Percentiles rank a stretch among this genome's conserved stretches.
Evolutionary conservation across 2,113 vertebrate species (phyloP).

Genomic region (Scartelaos histophorus): DNA sequence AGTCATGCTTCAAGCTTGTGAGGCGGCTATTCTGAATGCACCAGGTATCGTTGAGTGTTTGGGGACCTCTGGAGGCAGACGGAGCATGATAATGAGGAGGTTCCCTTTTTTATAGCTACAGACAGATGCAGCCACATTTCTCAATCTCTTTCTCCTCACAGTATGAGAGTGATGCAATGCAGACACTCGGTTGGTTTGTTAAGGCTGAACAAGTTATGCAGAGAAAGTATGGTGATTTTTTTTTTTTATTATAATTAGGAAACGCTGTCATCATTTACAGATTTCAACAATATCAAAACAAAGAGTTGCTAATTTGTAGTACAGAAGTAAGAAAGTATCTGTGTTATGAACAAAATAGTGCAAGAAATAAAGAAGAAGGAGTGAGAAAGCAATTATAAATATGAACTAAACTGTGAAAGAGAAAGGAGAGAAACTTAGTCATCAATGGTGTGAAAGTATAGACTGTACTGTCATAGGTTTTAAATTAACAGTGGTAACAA

Average conservation of each 20-base stretch:
- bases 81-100: constrained; percentile 49
- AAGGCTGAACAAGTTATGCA: neutral
- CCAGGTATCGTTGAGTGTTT: constrained; percentile 6
- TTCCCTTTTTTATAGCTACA: constrained; percentile 39
- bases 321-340: neutral
- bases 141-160: constrained; percentile 16
- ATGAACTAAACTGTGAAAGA: neutral
- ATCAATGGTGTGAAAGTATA: neutral
- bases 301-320: neutral
- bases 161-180: constrained; percentile 4
- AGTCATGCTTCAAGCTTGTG: neutral
- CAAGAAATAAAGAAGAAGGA: neutral
- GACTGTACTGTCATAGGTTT: neutral
- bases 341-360: neutral
- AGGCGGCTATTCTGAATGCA: constrained; percentile 15
- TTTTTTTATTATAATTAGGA: neutral
- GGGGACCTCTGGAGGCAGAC: constrained; percentile 36
- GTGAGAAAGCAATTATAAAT: neutral
- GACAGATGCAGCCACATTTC: constrained; percentile 34
- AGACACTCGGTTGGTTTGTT: neutral
- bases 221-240: neutral
- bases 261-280: neutral
- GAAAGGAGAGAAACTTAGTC: neutral
- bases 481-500: neutral
- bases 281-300: neutral